Evolutionary conservation across 2,888 invertebrate species (phyloP).

Genomic region (Xestia ashworthii): DNA sequence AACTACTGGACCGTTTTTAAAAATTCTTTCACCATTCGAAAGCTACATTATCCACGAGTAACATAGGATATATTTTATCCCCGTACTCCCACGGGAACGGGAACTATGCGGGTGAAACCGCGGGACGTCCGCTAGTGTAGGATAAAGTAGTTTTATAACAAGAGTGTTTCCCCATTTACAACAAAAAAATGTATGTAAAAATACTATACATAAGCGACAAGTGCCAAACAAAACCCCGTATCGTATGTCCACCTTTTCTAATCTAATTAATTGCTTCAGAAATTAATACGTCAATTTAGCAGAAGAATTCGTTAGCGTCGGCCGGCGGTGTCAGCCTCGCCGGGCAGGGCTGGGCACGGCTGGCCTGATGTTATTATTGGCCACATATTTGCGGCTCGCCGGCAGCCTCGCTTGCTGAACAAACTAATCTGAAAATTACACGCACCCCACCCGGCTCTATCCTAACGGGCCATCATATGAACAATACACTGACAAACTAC

Average conservation of each 20-base stretch:
- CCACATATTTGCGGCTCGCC: slow-evolving; percentile 84
- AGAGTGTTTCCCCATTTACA: background rate
- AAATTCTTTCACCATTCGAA: too few relatives aligned
- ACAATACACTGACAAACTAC: slow-evolving; percentile 76
- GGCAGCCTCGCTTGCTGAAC: slow-evolving; percentile 82
- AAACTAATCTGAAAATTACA: slow-evolving; percentile 90
- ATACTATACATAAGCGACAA: background rate
- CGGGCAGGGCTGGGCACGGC: slow-evolving; percentile 33
- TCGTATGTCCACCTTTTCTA: slow-evolving; percentile 23
- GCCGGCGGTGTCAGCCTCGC: slow-evolving; percentile 33
- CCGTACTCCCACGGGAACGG: too few relatives aligned
- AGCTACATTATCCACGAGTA: too few relatives aligned
- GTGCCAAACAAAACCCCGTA: slow-evolving; percentile 12
- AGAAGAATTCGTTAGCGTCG: slow-evolving; percentile 60
- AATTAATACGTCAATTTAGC: slow-evolving; percentile 61
- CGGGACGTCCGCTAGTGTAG: too few relatives aligned
- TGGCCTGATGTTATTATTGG: slow-evolving; percentile 78
- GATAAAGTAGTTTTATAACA: too few relatives aligned
- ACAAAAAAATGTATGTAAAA: background rate
- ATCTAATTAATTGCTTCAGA: slow-evolving; percentile 50
- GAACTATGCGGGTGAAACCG: too few relatives aligned
- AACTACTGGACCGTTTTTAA: too few relatives aligned
- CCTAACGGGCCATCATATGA: slow-evolving; percentile 64
- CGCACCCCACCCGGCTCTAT: slow-evolving; percentile 69
- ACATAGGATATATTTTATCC: too few relatives aligned